phyloP scores from a whole-genome alignment of 1,140 invertebrate genomes.

The Sinonovacula constricta region DNA sequence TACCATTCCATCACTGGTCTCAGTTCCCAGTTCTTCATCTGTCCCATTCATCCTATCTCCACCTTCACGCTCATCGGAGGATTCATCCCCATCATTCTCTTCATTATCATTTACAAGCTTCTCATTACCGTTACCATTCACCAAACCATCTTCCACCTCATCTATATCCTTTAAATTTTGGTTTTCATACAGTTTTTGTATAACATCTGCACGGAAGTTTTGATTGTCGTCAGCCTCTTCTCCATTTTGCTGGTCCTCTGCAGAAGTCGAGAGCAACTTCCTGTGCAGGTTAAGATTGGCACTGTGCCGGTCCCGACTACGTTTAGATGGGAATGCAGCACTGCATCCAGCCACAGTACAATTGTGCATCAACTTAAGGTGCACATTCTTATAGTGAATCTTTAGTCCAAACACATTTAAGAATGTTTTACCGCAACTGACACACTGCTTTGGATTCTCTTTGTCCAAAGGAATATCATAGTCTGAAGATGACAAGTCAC shows the following conservation, averaged over 20 bases:
- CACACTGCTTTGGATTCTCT: slow-evolving; percentile 91
- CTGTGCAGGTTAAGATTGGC: slow-evolving; percentile 93
- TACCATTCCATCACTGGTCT: slow-evolving; percentile 68
- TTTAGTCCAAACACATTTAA: slow-evolving; percentile 97
- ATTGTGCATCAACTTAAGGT: slow-evolving; percentile 97
- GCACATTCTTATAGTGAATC: slow-evolving; percentile 96
- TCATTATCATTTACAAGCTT: slow-evolving; percentile 8
- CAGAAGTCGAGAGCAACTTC: slow-evolving; percentile 67
- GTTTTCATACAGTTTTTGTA: slow-evolving; percentile 60
- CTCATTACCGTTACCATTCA: background rate
- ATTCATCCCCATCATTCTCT: slow-evolving; percentile 36
- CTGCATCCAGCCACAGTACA: slow-evolving; percentile 98
- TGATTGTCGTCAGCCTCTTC: slow-evolving; percentile 55
- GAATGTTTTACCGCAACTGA: slow-evolving; percentile 95
- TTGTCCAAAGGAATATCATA: slow-evolving; percentile 88
- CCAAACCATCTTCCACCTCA: slow-evolving; percentile 8
- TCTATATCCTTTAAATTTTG: slow-evolving; percentile 41
- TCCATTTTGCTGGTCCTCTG: slow-evolving; percentile 42
- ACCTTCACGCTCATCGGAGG: slow-evolving; percentile 37
- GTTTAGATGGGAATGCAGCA: slow-evolving; percentile 96
- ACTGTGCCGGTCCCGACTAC: slow-evolving; percentile 94
- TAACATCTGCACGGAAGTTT: slow-evolving; percentile 57
- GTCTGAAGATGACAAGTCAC: slow-evolving; percentile 30
- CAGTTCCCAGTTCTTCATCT: slow-evolving; percentile 10
- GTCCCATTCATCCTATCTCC: slow-evolving; percentile 38